A percentile compares a stretch with the other conserved stretches of the same genome.
These are phyloP conservation scores for Selenia dentaria DNA, from an alignment of 2,888 invertebrate species.

Conservation along the genomic window DNA sequence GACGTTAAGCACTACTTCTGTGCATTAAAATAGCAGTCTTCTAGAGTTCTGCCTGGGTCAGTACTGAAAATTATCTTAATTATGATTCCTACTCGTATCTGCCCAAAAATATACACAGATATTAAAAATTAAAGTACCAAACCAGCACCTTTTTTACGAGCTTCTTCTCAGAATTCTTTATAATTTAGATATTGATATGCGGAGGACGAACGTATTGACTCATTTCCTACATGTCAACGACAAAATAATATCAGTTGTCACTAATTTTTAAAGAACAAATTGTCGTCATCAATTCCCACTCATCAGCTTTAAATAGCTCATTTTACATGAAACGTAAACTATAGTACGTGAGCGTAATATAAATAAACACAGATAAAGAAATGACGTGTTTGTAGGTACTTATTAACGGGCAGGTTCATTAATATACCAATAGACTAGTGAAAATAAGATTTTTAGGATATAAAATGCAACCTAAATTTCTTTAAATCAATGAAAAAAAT, in stretches of 20 bases:
- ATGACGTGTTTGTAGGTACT: constrained; percentile 4
- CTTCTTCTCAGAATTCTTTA: neutral
- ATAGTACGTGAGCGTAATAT: constrained; percentile 14
- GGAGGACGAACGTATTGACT: constrained; percentile 1
- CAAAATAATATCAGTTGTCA: constrained; percentile 11
- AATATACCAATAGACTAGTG: constrained; percentile 1
- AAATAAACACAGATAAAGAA: constrained; percentile 11
- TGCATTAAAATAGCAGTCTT: too few species aligned
- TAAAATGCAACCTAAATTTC: too few species aligned
- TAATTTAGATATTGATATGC: neutral
- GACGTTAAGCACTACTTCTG: too few species aligned
- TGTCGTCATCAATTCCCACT: constrained; percentile 15
- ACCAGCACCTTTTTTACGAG: too few species aligned
- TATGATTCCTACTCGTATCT: too few species aligned
- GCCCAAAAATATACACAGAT: too few species aligned
- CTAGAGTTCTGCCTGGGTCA: too few species aligned
- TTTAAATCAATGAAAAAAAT: too few species aligned
- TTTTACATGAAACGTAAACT: constrained; percentile 11
- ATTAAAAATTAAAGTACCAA: too few species aligned
- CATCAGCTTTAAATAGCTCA: constrained; percentile 24
- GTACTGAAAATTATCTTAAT: too few species aligned
- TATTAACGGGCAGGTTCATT: neutral
- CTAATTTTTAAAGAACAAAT: constrained; percentile 11
- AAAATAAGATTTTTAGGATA: too few species aligned
- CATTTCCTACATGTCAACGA: constrained; percentile 7